Conservation (phyloP, 2,797 vertebrate species). For the Spondyliosoma cantharus region DNA sequence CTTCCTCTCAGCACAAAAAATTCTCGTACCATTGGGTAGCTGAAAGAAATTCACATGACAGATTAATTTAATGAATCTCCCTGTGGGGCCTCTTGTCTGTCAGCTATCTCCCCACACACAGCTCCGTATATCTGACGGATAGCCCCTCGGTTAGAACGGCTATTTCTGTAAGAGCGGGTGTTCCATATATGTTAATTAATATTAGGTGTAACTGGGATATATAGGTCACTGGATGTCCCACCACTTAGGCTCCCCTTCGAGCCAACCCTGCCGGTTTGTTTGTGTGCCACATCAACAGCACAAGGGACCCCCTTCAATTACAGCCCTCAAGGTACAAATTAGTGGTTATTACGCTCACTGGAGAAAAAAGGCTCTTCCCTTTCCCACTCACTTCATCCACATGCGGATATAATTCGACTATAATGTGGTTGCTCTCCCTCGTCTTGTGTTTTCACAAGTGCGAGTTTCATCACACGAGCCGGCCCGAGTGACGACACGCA, state of each 20-base stretch:
- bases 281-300: conserved; percentile 36
- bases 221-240: conserved; percentile 41
- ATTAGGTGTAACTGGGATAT: conserved; percentile 28
- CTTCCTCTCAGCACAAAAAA: conserved; percentile 53
- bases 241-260: conserved; percentile 19
- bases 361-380: conserved; percentile 41
- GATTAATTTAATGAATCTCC: conserved; percentile 68
- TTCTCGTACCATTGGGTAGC: conserved; percentile 31
- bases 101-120: conserved; percentile 43
- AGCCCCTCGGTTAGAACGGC: conserved; percentile 24
- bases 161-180: conserved; percentile 56
- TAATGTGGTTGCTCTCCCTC: conserved; percentile 37
- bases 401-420: conserved; percentile 40
- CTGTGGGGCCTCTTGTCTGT: conserved; percentile 53
- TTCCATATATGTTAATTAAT: conserved; percentile 63
- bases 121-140: conserved; percentile 47
- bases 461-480: conserved; percentile 57
- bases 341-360: conserved; percentile 55
- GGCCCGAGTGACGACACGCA: conserved; percentile 57
- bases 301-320: conserved; percentile 55
- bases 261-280: conserved; percentile 35
- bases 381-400: conserved; percentile 47
- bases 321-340: conserved; percentile 63
- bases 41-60: conserved; percentile 66
- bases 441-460: conserved; percentile 39